Evolutionary conservation across 2,113 vertebrate species (phyloP), one percentile per base, ranked within the genome.

Genomic region (Atlantisia rogersi): DNA sequence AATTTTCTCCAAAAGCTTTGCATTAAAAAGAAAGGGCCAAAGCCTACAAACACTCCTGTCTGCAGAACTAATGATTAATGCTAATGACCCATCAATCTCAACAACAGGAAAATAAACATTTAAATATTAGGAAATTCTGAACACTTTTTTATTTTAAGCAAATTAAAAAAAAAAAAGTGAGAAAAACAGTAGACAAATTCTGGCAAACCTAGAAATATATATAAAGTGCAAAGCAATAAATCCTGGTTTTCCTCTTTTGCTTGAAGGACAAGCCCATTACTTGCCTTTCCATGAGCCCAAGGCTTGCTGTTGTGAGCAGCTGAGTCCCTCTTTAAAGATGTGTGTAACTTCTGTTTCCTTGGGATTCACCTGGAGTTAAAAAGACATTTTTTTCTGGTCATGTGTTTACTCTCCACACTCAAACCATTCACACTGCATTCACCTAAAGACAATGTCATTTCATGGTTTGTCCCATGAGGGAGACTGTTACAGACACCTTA

Each of bases 1-100:
- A 69, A 82, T 93, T 95, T 84, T 78, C 70, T 95, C 64, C 73
- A 87, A 86, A 95, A 84, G 90, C 39, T 92, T 92, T 82, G 12
- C 67, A 90, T 88, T 88, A 63, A 68, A 89, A 88, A 68, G 46
- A 74, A 92, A 84, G 44, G 59, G 65, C 42, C 42, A 84, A 94
- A 90, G 60, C 76, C 88, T 91, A 73, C 82, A 89, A 87, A 62
- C 44, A 70, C 26, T 62, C 65, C 5, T 26, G 59, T 71, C 37
- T 76, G 73, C 56, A 71, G 84, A 73, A n/a, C 19, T 40, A 59
- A 82, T 65, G 69, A 9, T 63, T 80, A 69, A 79, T 82, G 68
- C 44, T 92, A 91, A 94, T 65, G 55, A 76, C 32, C 21, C 55
- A 39, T 83, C 14, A 19, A 35, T 65, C 69, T 65, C 82, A 71